Percentiles rank a stretch among this genome's conserved stretches.
Evolutionary conservation across 2,797 vertebrate species (phyloP).

Genomic region (Hypotaenidia philippensis): DNA sequence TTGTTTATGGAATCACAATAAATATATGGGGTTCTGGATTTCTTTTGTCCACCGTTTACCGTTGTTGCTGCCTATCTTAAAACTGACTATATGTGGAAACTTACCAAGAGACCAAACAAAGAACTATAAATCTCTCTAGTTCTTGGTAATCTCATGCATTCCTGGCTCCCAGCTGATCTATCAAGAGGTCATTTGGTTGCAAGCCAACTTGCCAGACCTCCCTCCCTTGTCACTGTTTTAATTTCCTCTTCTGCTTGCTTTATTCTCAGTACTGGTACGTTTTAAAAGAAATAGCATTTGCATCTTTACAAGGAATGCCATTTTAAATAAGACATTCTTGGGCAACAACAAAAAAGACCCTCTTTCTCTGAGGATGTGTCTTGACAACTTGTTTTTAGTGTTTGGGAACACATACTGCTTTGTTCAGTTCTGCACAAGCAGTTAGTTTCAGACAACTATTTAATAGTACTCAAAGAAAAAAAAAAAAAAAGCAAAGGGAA

Average conservation of each 20-base stretch:
- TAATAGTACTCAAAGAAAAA: not conserved
- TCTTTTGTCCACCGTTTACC: slow-evolving; percentile 11
- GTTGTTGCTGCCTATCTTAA: not conserved
- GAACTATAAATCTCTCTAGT: slow-evolving; percentile 68
- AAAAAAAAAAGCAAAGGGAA: not conserved
- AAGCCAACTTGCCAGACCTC: slow-evolving; percentile 72
- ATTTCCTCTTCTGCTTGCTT: slow-evolving; percentile 75
- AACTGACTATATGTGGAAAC: slow-evolving; percentile 14
- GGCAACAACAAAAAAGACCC: slow-evolving; percentile 53
- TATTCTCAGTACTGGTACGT: slow-evolving; percentile 59
- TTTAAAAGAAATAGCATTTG: slow-evolving; percentile 65
- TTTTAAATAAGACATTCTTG: slow-evolving; percentile 75
- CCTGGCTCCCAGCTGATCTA: slow-evolving; percentile 71
- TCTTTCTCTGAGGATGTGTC: slow-evolving; percentile 54
- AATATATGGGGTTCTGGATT: not conserved
- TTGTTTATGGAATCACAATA: slow-evolving; percentile 39
- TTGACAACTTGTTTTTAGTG: slow-evolving; percentile 59
- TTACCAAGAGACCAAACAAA: slow-evolving; percentile 71
- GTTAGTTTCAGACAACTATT: slow-evolving; percentile 33
- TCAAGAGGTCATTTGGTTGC: slow-evolving; percentile 76
- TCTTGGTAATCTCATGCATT: slow-evolving; percentile 50
- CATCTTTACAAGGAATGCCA: slow-evolving; percentile 65
- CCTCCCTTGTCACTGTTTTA: slow-evolving; percentile 60
- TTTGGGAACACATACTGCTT: slow-evolving; percentile 45
- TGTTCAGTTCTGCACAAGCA: not conserved